Base-by-base conservation (phyloP, 64 coral and sea anemone species). In the Catalaphyllia jardinei region DNA sequence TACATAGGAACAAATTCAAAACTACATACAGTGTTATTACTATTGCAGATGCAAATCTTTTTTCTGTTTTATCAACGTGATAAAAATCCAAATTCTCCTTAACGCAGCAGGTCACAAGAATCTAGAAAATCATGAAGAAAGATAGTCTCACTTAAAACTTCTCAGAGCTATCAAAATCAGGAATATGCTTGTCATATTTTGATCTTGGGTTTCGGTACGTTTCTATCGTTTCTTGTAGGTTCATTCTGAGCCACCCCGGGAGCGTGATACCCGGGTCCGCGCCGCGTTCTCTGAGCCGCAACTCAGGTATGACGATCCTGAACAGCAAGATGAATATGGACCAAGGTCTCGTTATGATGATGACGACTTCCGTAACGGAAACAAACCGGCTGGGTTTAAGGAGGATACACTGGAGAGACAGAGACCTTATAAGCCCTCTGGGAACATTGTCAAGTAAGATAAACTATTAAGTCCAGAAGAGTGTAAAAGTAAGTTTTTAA, bases 401-500 rank as follows among this genome's bases (percentile, higher is more conserved):
- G 81, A 85, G 38, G 81, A 85, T 20, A 85, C 81, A 22, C n/a
- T 85, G 39, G 81, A 85, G 14, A 35, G 81, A 13, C 81, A 85
- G 24, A 97, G 90, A 55, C 95, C 95, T 31, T 97, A 97, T 60
- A 97, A 93, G 31, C 95, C 95, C 16, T 63, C 76, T 13, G 95
- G 95, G 8, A 87, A 96, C n/a, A 31, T 93, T 50, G 92, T 97
- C 9, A 93, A 84, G 95, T 97, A 76, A 83, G 91, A 93, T 29
- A 22, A 28, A 73, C 24, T 30, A 8, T 17, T 69, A 3, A 55
- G 1, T 55, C 13, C 1, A 55, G 52, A 55, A 55, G 54, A 57
- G 0, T 13, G 15, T 0, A 46, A 57, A 57, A 57, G 54, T 57
- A 24, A 52, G 24, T n/a, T 82, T 60, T 11, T 15, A 19, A 27